Evolutionary conservation across 2,888 invertebrate genomes (phyloP).

Genomic region (Autographa pulchrina): DNA sequence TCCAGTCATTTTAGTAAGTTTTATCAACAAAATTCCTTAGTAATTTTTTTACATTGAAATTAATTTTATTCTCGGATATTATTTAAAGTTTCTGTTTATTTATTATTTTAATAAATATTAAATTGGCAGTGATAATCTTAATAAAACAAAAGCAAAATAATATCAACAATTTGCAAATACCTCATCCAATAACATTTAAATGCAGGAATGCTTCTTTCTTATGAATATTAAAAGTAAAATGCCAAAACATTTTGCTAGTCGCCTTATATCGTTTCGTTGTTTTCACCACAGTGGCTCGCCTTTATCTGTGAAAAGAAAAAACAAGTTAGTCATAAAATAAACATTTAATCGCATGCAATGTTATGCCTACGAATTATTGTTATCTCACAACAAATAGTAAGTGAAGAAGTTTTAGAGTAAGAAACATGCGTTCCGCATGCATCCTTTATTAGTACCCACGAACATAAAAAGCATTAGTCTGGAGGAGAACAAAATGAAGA

Average conservation of each 20-base stretch:
- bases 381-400: constrained; percentile 90
- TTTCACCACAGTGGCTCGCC: constrained; percentile 77
- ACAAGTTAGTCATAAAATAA: constrained; percentile 15
- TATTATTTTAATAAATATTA: constrained; percentile 20
- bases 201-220: constrained; percentile 70
- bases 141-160: constrained; percentile 28
- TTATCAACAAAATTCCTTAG: not conserved
- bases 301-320: constrained; percentile 71
- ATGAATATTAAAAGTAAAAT: constrained; percentile 50
- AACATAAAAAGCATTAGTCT: constrained; percentile 77
- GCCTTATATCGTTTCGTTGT: constrained; percentile 43
- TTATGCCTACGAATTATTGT: constrained; percentile 68
- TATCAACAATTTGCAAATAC: constrained; percentile 41
- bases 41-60: not conserved
- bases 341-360: constrained; percentile 43
- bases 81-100: not conserved
- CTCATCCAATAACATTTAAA: constrained; percentile 47
- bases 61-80: not conserved
- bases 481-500: constrained; percentile 62
- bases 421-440: constrained; percentile 76
- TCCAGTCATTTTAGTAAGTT: not conserved
- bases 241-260: constrained; percentile 53
- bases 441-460: constrained; percentile 71
- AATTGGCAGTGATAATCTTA: constrained; percentile 39
- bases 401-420: constrained; percentile 60